Base-by-base conservation (phyloP, 2,113 vertebrate species). In the Hydrochoerus hydrochaeris region DNA sequence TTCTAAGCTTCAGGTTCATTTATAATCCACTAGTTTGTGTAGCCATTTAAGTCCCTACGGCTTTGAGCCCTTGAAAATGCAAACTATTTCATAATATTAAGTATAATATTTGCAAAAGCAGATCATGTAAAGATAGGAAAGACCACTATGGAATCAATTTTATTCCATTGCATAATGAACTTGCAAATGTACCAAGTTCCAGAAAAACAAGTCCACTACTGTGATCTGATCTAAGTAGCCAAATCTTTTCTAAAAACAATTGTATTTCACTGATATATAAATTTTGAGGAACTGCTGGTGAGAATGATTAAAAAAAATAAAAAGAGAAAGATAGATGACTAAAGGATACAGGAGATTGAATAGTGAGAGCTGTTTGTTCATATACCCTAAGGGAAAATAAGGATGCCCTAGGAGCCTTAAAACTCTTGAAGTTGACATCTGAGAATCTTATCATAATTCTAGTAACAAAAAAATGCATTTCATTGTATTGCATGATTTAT, bases 11-110 rank as follows among this genome's bases (percentile, higher is more conserved):
- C 7, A 84, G 30, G 24, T 22, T 96, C 69, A 96, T 96, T 96
- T 97, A 95, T 95, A 92, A 96, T 94, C 83, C 65, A 90, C 65
- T 91, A 95, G 69, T 91, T 93, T 91, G 83, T 91, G 65, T 46
- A 91, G 87, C 65, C 71, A 88, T 62, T 96, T 89, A 95, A 95
- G 65, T 93, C 87, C 63, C 54, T 78, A 58, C 85, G 52, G 54
- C 35, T 96, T 86, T 94, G 5, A 96, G n/a, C 77, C 38, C 58
- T 92, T 8, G 44, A 78, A 92, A 97, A 95, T 91, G 65, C 22
- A 95, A 92, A 80, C 41, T 65, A n/a, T 8, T 69, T 19, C 35
- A 69, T 69, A 38, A 20, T 19, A 69, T 80, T 93, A 95, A 78
- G 24, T 94, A 28, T 69, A 80, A 94, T 90, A 73, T 95, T 85